Conservation (phyloP, 2,888 invertebrate genomes). For the Oxycera nigricornis region DNA sequence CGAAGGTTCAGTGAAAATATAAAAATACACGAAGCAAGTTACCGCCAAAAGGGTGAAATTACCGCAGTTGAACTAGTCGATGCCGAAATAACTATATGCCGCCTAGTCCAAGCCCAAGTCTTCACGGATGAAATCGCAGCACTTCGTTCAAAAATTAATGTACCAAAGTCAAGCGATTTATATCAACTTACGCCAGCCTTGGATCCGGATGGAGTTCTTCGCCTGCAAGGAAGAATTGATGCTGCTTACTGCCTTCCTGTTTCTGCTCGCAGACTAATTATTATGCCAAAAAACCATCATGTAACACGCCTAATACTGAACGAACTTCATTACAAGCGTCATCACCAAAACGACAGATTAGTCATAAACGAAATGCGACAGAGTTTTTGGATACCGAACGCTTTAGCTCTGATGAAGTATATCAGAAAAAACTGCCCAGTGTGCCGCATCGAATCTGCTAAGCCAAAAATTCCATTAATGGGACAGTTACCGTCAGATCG, state of each 20-base stretch:
- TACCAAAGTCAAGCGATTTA: neutral
- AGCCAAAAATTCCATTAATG: constrained; percentile 46
- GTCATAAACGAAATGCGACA: constrained; percentile 40
- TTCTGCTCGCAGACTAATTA: neutral
- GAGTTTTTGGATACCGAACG: constrained; percentile 25
- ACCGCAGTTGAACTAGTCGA: neutral
- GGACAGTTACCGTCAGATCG: constrained; percentile 41
- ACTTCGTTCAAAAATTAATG: rapidly evolving
- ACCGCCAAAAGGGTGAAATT: neutral
- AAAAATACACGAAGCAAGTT: rapidly evolving
- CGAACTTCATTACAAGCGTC: neutral
- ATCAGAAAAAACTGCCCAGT: constrained; percentile 24
- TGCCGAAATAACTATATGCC: neutral
- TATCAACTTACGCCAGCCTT: neutral
- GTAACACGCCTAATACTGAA: neutral
- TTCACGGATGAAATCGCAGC: neutral
- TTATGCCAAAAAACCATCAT: neutral
- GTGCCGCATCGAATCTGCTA: constrained; percentile 44
- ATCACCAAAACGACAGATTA: neutral
- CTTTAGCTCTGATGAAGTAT: constrained; percentile 15
- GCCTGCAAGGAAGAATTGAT: neutral
- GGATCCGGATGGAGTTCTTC: neutral
- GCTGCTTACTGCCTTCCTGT: neutral
- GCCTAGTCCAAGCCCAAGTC: neutral
- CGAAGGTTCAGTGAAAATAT: neutral